Percentiles rank a stretch among this genome's conserved stretches.
Conservation (phyloP, 1,140 invertebrate genomes). For the Papilio glaucus region DNA sequence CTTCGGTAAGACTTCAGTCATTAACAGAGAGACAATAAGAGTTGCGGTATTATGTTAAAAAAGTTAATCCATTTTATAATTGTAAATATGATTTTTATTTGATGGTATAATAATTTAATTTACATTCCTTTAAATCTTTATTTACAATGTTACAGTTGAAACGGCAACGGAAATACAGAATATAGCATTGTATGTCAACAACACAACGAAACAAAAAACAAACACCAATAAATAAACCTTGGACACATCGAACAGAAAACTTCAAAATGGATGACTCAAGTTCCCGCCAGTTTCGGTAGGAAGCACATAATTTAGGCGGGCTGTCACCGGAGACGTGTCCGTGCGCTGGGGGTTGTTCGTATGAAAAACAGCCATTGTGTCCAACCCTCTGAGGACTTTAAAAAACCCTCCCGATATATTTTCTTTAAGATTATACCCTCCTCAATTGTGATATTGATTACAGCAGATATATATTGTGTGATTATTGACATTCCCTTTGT, state of each 20-base stretch:
- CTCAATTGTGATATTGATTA: conserved; percentile 68
- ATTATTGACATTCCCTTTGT: conserved; percentile 60
- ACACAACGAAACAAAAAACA: conserved; percentile 35
- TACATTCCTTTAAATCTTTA: too few relatives aligned
- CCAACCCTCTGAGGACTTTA: conserved; percentile 67
- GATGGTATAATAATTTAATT: too few relatives aligned
- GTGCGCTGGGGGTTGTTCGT: conserved; percentile 50
- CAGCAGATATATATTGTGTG: conserved; percentile 57
- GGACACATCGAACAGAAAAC: conserved; percentile 42
- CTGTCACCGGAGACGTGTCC: conserved; percentile 54
- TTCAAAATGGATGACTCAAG: conserved; percentile 55
- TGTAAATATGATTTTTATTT: too few relatives aligned
- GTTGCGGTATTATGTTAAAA: too few relatives aligned
- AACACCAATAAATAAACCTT: conserved; percentile 54
- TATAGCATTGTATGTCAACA: neutral
- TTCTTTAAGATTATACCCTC: conserved; percentile 71
- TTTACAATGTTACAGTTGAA: neutral
- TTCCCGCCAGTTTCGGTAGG: conserved; percentile 55
- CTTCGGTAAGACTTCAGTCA: too few relatives aligned
- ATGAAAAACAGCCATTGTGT: conserved; percentile 73
- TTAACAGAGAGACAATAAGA: too few relatives aligned
- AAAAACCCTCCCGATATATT: conserved; percentile 56
- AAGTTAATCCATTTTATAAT: too few relatives aligned
- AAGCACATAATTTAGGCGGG: conserved; percentile 63
- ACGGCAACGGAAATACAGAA: neutral